Evolutionary conservation across 2,797 vertebrate species (phyloP).

Genomic region (Anguilla obscura): DNA sequence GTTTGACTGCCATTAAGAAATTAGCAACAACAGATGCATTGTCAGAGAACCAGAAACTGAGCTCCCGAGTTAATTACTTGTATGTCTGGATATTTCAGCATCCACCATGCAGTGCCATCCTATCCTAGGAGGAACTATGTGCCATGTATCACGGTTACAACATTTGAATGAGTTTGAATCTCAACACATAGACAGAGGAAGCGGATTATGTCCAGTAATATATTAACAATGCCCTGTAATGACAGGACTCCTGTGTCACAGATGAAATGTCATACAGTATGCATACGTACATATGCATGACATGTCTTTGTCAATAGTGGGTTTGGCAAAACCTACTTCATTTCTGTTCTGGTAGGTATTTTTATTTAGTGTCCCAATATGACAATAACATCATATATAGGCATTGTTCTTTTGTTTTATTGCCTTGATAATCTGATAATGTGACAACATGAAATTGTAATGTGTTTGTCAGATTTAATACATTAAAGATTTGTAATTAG

Average conservation of each 20-base stretch:
- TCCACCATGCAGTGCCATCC: neutral
- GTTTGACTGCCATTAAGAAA: neutral
- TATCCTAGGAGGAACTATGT: neutral
- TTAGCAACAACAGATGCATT: neutral
- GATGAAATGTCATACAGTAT: neutral
- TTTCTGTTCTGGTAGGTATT: neutral
- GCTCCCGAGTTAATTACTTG: neutral
- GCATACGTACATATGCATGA: neutral
- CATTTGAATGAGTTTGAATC: neutral
- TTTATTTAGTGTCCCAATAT: neutral
- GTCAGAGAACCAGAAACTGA: neutral
- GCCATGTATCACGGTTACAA: neutral
- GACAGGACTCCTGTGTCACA: neutral
- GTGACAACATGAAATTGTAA: neutral
- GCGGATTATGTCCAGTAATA: neutral
- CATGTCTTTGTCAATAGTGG: neutral
- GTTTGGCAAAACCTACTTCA: neutral
- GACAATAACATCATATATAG: neutral
- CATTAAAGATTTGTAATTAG: neutral
- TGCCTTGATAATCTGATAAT: neutral
- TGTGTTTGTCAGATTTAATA: neutral
- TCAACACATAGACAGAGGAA: neutral
- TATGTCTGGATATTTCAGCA: neutral
- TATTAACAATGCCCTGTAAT: neutral
- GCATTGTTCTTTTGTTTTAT: neutral